Evolutionary conservation across 2,888 invertebrate genomes (phyloP).

Genomic region (Trichogramma evanescens): DNA sequence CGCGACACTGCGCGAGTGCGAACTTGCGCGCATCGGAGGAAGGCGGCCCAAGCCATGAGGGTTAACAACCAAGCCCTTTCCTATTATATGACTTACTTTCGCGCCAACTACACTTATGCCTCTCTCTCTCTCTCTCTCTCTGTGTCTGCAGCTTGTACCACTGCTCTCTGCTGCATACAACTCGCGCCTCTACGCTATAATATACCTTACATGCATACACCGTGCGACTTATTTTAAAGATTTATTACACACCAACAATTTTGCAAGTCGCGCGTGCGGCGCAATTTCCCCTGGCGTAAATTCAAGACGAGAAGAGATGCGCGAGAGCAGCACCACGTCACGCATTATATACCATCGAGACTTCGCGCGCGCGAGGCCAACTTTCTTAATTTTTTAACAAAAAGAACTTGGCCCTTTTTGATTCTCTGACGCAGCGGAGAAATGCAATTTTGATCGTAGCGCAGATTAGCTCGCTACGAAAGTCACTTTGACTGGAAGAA

Average conservation of each 20-base stretch:
- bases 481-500: not conserved
- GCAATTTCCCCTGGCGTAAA: constrained; percentile 16
- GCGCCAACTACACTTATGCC: constrained; percentile 18
- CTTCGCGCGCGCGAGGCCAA: not conserved
- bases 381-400: not conserved
- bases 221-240: constrained; percentile 6
- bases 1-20: too few relatives aligned
- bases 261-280: constrained; percentile 2
- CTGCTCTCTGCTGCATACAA: not conserved
- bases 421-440: too few relatives aligned
- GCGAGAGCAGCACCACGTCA: not conserved
- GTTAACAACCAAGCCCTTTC: constrained; percentile 9
- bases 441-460: not conserved
- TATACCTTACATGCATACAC: too few relatives aligned
- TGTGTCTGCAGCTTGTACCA: not conserved
- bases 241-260: constrained; percentile 13
- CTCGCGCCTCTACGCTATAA: not conserved
- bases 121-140: not conserved
- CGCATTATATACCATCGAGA: not conserved
- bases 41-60: not conserved
- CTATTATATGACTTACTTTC: constrained; percentile 8
- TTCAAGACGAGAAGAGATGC: not conserved
- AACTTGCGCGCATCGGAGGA: not conserved
- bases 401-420: too few relatives aligned
- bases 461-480: not conserved